Evolutionary conservation across 1,140 invertebrate species (phyloP), one percentile per base, ranked within the genome.

Genomic region (Aleiodes sp.): DNA sequence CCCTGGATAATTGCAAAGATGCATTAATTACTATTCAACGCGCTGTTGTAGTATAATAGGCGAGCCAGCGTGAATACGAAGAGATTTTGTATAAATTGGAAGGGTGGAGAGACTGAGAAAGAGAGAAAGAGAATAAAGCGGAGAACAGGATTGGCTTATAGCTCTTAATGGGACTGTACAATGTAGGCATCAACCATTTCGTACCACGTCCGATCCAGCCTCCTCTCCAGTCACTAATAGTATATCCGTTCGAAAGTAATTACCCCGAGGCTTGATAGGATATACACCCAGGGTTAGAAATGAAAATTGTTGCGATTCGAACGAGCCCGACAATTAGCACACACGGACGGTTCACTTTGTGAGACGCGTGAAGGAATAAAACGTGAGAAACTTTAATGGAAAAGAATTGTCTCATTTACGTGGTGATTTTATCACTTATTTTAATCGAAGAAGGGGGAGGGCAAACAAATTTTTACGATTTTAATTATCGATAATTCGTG

Each of bases 161-260:
- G 46, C 19, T 43, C 19, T 43, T 43, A 43, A 43, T 43, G 39
- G n/a, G n/a, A 24, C 46, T 52, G 46, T 10, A 2, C 19, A 24
- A 52, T 52, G 21, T 21, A 24, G 21, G 2, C 46, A 52, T 52
- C 46, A 52, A n/a, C 46, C 46, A 12, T 52, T 21, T 52, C 46
- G 6, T 24, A 52, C 46, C 46, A 24, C 46, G 16, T 52, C 46
- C 46, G 16, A 24, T 24, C 46, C 28, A 59, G n/a, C 12, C 24
- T 24, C 14, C 39, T 71, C 69, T 72, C 71, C 68, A 70, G 76
- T 78, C 75, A 56, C 75, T 78, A 78, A 76, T 76, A 75, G 76
- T 75, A 76, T 72, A 75, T 52, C 74, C 75, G 76, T 71, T 73
- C 67, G 12, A 70, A 74, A 73, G 76, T 78, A 78, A 78, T 78